Evolutionary conservation across 2,113 vertebrate species (phyloP), one percentile per base, ranked within the genome.

Genomic region (Xenopus laevis): DNA sequence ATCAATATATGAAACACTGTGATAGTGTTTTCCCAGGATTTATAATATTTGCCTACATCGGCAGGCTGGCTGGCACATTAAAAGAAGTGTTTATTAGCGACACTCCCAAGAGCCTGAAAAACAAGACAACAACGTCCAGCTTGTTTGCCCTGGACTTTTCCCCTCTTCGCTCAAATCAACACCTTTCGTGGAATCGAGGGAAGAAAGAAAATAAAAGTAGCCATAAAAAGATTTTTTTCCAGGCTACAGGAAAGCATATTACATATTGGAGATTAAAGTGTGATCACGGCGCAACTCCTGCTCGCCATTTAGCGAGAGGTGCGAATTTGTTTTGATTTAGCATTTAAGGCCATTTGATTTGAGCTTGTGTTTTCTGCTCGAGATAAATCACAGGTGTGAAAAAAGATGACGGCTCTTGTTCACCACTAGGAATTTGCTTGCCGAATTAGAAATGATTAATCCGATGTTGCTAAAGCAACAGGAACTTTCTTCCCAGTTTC

Each of bases 341-440:
- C 47, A 50, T 61, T 65, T 78, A 72, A 65, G 65, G 33, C 55
- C 52, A 78, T 60, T 66, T 46, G 40, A 18, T 59, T 18, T 21
- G 46, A 65, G 55, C 68, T 60, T 40, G 53, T 33, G 20, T 52
- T 65, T n/a, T 65, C 69, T 62, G 30, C 12, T 66, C 7, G 16
- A 72, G 68, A 78, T 72, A 71, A 71, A 66, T 72, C 71, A 66
- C 71, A 65, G 69, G 76, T 67, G 68, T 59, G 60, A 78, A 68
- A 78, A 40, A 68, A 78, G 6, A 65, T 3, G 44, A 21, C 50
- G 18, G 33, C 50, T 27, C n/a, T 18, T 20, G 64, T 64, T 21
- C 47, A 65, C 62, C 15, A 40, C 53, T 44, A 57, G 50, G 57
- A 59, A 50, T 23, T 57, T 68, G 52, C 46, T 78, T 62, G 45